Evolutionary conservation across 2,888 invertebrate genomes (phyloP).

Genomic region (Oscheius sp.): DNA sequence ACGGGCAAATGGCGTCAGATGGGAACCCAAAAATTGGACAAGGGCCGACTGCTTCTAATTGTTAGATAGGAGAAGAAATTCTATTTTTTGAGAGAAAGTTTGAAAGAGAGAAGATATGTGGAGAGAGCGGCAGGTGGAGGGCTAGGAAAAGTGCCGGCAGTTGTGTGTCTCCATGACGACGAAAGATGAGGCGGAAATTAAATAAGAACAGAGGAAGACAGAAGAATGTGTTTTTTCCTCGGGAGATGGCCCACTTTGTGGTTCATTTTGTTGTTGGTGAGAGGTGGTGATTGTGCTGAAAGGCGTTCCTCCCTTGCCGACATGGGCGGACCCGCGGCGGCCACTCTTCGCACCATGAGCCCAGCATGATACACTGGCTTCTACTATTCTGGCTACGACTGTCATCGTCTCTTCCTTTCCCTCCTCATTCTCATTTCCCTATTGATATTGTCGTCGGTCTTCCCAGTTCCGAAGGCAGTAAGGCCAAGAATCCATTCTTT

Average conservation of each 20-base stretch:
- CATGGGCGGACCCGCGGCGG: too few relatives aligned
- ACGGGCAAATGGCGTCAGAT: too few relatives aligned
- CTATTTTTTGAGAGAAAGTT: too few relatives aligned
- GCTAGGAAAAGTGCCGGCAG: neutral
- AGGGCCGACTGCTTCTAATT: too few relatives aligned
- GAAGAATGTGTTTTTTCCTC: neutral
- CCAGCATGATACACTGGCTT: conserved; percentile 38
- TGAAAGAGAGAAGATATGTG: neutral
- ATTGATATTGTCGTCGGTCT: conserved; percentile 69
- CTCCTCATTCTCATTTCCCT: conserved; percentile 51
- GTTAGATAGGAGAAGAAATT: too few relatives aligned
- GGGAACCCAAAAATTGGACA: too few relatives aligned
- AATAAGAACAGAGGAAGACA: too few relatives aligned
- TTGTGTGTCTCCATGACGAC: neutral
- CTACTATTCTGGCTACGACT: conserved; percentile 26
- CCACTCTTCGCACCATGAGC: conserved; percentile 25
- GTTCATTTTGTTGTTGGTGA: conserved; percentile 3
- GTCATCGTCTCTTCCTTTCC: conserved; percentile 22
- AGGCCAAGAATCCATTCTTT: conserved; percentile 64
- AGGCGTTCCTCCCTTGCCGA: conserved; percentile 25
- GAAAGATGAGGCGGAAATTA: neutral
- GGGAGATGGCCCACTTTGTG: too few relatives aligned
- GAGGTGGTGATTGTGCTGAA: conserved; percentile 27
- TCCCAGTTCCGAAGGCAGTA: conserved; percentile 58
- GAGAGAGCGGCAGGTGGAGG: neutral